phyloP scores from a whole-genome alignment of 2,113 vertebrate genomes.

The Prionailurus bengalensis region DNA sequence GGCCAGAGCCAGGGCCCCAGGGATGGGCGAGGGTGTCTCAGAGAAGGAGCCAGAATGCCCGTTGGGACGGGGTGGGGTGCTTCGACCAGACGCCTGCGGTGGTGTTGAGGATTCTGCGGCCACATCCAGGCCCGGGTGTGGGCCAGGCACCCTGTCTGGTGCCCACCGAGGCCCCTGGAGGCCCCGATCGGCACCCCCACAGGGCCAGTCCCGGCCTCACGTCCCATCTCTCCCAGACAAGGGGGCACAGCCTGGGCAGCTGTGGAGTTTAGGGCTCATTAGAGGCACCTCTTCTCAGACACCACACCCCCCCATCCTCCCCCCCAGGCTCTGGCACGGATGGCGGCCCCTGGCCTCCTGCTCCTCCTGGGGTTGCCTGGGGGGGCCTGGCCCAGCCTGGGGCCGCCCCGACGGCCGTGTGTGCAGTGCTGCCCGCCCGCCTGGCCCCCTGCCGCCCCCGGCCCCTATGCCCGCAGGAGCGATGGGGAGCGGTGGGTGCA shows the following conservation, averaged over 20 bases:
- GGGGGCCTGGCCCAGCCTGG: rapidly evolving
- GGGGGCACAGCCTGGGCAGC: not conserved
- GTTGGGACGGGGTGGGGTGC: rapidly evolving
- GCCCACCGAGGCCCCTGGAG: not conserved
- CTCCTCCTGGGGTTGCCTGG: not conserved
- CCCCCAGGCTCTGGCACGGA: slow-evolving; percentile 50
- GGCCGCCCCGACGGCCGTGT: not conserved
- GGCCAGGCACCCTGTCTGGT: not conserved
- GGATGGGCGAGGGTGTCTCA: not conserved
- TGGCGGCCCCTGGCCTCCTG: not conserved
- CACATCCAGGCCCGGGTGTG: not conserved
- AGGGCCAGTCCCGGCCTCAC: no score
- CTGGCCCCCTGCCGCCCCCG: slow-evolving; percentile 39
- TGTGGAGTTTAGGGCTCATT: no score
- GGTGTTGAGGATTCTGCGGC: not conserved
- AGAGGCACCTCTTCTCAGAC: not conserved
- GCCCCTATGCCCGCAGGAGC: not conserved
- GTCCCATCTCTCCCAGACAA: not conserved
- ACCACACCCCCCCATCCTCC: rapidly evolving
- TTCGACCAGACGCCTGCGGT: not conserved
- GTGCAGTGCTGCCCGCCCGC: slow-evolving; percentile 78
- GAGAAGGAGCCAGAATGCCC: not conserved
- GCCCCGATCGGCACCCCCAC: not conserved
- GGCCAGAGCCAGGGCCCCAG: not conserved
- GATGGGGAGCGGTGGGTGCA: not conserved